These are phyloP conservation scores for Smutsia gigantea DNA, from an alignment of 2,797 vertebrate species.

Conservation along the genomic window DNA sequence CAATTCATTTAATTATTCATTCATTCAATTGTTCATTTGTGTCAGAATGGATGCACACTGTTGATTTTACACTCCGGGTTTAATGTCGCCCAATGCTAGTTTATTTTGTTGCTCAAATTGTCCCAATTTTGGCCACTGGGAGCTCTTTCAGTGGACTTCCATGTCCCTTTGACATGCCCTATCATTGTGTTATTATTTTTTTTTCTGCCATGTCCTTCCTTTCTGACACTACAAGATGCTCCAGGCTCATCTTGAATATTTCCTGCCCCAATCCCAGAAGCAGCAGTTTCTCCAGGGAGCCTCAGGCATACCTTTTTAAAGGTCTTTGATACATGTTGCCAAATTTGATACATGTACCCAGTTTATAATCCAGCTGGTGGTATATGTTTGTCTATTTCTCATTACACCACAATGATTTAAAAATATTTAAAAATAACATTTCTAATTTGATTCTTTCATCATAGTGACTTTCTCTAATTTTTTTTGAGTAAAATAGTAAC, in stretches of 20 bases:
- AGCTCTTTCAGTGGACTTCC: background rate
- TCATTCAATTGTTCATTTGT: background rate
- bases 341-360: background rate
- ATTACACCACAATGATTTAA: background rate
- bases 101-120: background rate
- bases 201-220: background rate
- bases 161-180: no score
- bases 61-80: background rate
- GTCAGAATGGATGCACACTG: background rate
- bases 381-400: background rate
- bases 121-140: background rate
- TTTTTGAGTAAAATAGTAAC: background rate
- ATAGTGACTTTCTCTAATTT: no score
- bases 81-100: background rate
- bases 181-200: background rate
- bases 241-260: background rate
- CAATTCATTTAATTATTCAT: background rate
- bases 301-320: background rate
- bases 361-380: background rate
- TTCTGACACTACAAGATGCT: background rate
- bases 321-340: background rate
- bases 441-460: background rate
- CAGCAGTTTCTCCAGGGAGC: background rate
- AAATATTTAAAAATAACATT: background rate
- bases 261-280: background rate